These are phyloP conservation scores for Dasysyrphus tricinctus DNA, from an alignment of 2,888 invertebrate species.

Conservation along the genomic window DNA sequence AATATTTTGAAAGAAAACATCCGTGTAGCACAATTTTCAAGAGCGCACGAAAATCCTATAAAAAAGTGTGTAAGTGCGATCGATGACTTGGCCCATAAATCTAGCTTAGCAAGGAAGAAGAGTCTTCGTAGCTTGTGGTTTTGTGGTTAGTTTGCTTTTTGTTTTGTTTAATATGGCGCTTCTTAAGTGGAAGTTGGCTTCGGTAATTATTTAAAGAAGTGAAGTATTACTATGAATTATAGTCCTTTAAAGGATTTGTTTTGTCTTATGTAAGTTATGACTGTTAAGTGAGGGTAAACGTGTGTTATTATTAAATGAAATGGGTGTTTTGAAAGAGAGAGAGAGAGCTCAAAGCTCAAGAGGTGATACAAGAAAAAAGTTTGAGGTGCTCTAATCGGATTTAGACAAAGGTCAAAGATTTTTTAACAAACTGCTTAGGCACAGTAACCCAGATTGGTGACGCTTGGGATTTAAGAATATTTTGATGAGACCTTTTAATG, in stretches of 20 bases:
- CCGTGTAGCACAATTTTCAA: constrained; percentile 62
- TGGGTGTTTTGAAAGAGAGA: not conserved
- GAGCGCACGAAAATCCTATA: constrained; percentile 72
- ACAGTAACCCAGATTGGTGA: no score
- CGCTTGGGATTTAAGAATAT: no score
- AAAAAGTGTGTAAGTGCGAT: constrained; percentile 75
- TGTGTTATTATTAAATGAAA: constrained; percentile 8
- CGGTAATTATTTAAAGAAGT: constrained; percentile 54
- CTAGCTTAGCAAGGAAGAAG: constrained; percentile 40
- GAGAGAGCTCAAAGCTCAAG: not conserved
- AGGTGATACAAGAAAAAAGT: not conserved
- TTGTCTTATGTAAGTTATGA: constrained; percentile 28
- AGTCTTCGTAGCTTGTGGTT: constrained; percentile 1
- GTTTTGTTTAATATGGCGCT: constrained; percentile 16
- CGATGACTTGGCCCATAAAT: constrained; percentile 72
- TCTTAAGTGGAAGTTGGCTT: constrained; percentile 52
- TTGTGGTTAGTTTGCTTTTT: not conserved
- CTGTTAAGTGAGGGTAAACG: constrained; percentile 5
- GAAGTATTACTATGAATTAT: constrained; percentile 45
- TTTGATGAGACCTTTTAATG: no score
- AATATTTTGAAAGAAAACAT: constrained; percentile 57
- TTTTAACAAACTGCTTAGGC: no score
- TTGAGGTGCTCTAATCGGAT: not conserved
- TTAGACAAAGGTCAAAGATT: no score
- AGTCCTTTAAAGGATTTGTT: constrained; percentile 47